Percentiles rank a stretch among this genome's conserved stretches.
These are phyloP conservation scores for Cercocebus atys DNA, from an alignment of 2,113 vertebrate species.

Conservation along the genomic window DNA sequence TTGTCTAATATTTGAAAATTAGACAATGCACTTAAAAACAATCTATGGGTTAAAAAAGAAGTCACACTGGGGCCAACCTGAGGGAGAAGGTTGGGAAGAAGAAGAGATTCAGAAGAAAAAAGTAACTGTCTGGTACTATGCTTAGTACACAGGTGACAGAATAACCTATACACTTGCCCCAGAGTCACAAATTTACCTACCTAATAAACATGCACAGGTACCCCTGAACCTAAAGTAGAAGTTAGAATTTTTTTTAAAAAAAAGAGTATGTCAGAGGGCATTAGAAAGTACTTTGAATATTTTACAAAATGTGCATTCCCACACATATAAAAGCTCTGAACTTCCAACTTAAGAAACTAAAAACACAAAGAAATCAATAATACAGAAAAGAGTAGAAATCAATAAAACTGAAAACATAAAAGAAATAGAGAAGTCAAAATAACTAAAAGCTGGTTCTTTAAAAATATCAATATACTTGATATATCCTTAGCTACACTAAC, in stretches of 20 bases:
- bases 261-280: background rate
- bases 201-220: no score
- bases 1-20: background rate
- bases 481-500: background rate
- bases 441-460: background rate
- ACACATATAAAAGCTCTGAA: background rate
- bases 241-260: no score
- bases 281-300: background rate
- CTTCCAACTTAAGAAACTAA: background rate
- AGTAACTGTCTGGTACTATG: no score
- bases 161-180: no score
- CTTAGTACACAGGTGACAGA: no score
- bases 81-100: background rate
- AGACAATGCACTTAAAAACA: background rate
- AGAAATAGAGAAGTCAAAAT: background rate
- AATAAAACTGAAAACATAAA: background rate
- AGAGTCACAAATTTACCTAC: no score
- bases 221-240: no score
- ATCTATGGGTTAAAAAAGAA: background rate
- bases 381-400: background rate
- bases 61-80: no score
- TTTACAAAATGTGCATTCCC: background rate
- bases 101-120: background rate
- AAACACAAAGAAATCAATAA: background rate
- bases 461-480: background rate